These are phyloP conservation scores for Saiga tatarica DNA, from an alignment of 2,113 vertebrate species.

Conservation along the genomic window DNA sequence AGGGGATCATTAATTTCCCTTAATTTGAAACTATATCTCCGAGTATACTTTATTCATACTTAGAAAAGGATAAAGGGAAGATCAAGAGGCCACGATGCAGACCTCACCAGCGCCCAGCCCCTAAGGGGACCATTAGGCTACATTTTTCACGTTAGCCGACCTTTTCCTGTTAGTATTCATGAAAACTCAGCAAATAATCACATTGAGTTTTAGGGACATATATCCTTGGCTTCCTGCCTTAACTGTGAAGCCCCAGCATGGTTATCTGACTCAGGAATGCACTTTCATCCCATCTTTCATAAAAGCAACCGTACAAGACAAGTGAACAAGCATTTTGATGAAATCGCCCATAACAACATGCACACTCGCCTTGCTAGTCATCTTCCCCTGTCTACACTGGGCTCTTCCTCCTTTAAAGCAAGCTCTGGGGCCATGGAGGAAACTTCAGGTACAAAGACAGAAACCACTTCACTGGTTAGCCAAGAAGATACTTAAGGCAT, in stretches of 20 bases:
- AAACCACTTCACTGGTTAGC: not conserved
- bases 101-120: not conserved
- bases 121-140: not conserved
- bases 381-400: not conserved
- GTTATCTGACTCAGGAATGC: not conserved
- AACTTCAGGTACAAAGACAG: not conserved
- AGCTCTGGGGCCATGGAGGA: not conserved
- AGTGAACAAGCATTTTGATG: not conserved
- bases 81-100: constrained; percentile 13
- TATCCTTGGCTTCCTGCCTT: not conserved
- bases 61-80: constrained; percentile 39
- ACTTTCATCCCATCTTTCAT: not conserved
- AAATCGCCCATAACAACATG: not conserved
- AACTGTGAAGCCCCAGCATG: not conserved
- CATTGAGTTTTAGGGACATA: not conserved
- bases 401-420: not conserved
- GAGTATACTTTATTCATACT: constrained; percentile 49
- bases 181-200: constrained; percentile 55
- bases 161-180: constrained; percentile 56
- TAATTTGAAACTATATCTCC: constrained; percentile 48
- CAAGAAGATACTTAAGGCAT: not conserved
- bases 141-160: not conserved
- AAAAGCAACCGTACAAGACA: not conserved
- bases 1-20: constrained; percentile 45
- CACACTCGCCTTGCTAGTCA: not conserved